These are phyloP conservation scores for Sphaerophoria taeniata DNA, from an alignment of 2,888 invertebrate genomes.

Conservation along the genomic window DNA sequence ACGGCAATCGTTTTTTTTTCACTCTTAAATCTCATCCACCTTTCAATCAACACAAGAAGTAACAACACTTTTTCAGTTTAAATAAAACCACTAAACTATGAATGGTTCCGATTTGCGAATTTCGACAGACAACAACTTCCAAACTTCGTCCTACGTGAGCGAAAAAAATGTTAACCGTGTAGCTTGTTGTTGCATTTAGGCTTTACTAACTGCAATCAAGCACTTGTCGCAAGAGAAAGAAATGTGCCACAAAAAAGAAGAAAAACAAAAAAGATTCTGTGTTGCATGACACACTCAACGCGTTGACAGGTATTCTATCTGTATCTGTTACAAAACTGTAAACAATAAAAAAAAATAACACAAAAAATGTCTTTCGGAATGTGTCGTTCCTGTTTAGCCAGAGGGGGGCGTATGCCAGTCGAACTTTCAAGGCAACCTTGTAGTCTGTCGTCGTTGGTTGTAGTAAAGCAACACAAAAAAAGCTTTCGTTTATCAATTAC, in stretches of 20 bases:
- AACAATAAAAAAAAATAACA: conserved; percentile 50
- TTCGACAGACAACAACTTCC: conserved; percentile 42
- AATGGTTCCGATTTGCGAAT: conserved; percentile 26
- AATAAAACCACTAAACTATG: conserved; percentile 37
- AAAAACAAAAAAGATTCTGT: conserved; percentile 23
- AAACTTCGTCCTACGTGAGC: conserved; percentile 33
- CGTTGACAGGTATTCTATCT: conserved; percentile 44
- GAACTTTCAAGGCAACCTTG: conserved; percentile 40
- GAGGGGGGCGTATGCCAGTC: conserved; percentile 15
- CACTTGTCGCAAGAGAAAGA: conserved; percentile 30
- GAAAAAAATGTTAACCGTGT: conserved; percentile 16
- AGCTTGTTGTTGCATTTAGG: neutral
- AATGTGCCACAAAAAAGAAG: neutral
- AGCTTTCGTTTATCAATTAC: conserved; percentile 65
- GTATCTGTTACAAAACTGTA: conserved; percentile 34
- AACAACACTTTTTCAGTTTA: conserved; percentile 1
- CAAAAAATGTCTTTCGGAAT: conserved; percentile 29
- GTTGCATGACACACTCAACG: conserved; percentile 41
- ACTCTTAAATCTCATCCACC: neutral
- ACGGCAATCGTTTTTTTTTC: neutral
- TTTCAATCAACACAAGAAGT: conserved; percentile 5
- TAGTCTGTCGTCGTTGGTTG: conserved; percentile 21
- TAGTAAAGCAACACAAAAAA: conserved; percentile 42
- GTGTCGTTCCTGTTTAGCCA: conserved; percentile 6
- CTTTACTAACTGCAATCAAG: conserved; percentile 27